Evolutionary conservation across 2,113 vertebrate species (phyloP).

Genomic region (Pseudolaguvia tuberculata): DNA sequence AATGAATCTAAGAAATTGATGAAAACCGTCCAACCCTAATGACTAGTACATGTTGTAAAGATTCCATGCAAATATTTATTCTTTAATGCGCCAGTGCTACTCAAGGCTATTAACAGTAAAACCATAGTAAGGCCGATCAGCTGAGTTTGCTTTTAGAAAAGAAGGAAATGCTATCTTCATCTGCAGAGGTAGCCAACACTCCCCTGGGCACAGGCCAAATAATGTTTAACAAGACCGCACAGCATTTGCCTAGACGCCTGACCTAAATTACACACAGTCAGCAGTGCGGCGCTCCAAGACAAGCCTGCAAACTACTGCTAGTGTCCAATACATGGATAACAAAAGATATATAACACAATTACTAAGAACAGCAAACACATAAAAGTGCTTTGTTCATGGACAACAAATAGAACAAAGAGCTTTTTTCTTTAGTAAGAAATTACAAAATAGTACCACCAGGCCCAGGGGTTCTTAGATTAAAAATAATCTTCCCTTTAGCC

Average conservation of each 20-base stretch:
- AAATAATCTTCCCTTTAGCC: not conserved
- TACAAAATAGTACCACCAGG: conserved; percentile 4
- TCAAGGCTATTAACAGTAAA: not conserved
- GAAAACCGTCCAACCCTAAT: not conserved
- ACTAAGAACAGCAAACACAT: not conserved
- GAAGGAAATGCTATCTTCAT: conserved; percentile 41
- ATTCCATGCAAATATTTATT: conserved; percentile 6
- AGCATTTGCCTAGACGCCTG: conserved; percentile 36
- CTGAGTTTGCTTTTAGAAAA: conserved; percentile 12
- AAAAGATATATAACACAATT: conserved; percentile 16
- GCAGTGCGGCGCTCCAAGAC: conserved; percentile 21
- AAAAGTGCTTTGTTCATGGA: not conserved
- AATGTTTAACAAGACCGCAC: conserved; percentile 42
- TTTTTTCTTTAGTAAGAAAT: not conserved
- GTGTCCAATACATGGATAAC: conserved; percentile 11
- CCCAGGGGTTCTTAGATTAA: not conserved
- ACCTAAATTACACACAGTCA: conserved; percentile 39
- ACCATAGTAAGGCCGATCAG: conserved; percentile 30
- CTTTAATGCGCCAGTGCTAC: not conserved
- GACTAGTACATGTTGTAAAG: not conserved
- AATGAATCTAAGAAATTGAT: not conserved
- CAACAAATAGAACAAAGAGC: conserved; percentile 16
- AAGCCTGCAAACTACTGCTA: conserved; percentile 13
- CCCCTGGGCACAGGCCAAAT: conserved; percentile 28
- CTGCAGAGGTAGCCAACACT: conserved; percentile 38